phyloP scores from a whole-genome alignment of 1,140 invertebrate species.

The Cephus cinctus region DNA sequence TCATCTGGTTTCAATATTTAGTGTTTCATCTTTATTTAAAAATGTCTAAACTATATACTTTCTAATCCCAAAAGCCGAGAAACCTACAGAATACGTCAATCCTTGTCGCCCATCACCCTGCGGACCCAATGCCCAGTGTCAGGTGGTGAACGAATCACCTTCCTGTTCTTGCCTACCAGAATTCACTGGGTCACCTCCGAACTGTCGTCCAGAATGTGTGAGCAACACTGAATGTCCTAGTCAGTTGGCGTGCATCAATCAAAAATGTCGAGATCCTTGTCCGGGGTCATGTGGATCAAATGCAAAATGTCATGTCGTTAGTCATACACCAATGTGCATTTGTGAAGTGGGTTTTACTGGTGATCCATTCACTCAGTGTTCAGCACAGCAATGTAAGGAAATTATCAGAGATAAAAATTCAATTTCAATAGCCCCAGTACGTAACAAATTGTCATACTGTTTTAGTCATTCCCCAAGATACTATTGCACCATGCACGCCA shows the following conservation, averaged over 20 bases:
- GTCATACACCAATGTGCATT: slow-evolving; percentile 56
- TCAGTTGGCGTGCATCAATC: slow-evolving; percentile 48
- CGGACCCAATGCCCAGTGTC: slow-evolving; percentile 59
- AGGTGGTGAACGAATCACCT: slow-evolving; percentile 41
- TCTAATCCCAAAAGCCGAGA: slow-evolving; percentile 16
- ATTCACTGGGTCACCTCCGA: slow-evolving; percentile 50
- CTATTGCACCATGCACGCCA: slow-evolving; percentile 65
- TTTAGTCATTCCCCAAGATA: slow-evolving; percentile 17
- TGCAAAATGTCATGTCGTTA: slow-evolving; percentile 54
- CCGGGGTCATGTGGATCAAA: slow-evolving; percentile 49
- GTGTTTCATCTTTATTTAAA: slow-evolving; percentile 5
- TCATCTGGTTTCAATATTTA: neutral
- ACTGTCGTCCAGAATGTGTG: slow-evolving; percentile 55
- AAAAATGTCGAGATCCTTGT: slow-evolving; percentile 48
- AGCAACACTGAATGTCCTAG: slow-evolving; percentile 48
- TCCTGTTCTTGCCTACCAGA: slow-evolving; percentile 50
- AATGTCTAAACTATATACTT: slow-evolving; percentile 14
- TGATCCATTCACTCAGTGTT: slow-evolving; percentile 57
- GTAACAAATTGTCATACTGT: slow-evolving; percentile 8
- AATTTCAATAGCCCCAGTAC: slow-evolving; percentile 10
- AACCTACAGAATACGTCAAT: slow-evolving; percentile 30
- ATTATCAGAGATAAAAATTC: slow-evolving; percentile 12
- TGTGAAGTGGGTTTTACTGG: slow-evolving; percentile 54
- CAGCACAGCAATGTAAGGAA: slow-evolving; percentile 46
- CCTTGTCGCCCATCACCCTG: slow-evolving; percentile 58